Evolutionary conservation across 2,888 invertebrate genomes (phyloP), one percentile per base, ranked within the genome.

Genomic region (Macropis europaea): DNA sequence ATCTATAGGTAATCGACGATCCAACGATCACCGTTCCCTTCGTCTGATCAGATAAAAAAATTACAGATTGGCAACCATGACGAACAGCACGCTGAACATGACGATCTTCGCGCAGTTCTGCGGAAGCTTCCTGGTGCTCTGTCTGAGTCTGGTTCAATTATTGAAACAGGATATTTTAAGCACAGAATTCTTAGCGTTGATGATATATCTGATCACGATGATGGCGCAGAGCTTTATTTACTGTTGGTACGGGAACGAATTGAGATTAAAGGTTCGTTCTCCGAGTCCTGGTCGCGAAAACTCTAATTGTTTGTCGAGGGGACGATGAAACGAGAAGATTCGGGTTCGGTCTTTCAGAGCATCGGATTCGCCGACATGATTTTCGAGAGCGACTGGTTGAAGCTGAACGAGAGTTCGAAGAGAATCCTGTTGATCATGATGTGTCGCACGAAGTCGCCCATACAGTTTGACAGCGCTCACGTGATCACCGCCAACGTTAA

Each of bases 241-340:
- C 40, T 83, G 82, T 54, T 83, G 83, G 80, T 75, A 79, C 43
- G 85, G 82, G 19, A 82, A 82, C 42, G 77, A 82, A 56, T 62
- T 84, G n/a, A 76, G 73, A 11, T 3, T 59, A 17, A 75, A 82
- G 64, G 82, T 85, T n/a, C 53, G 26, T 26, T n/a, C 7, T 0
- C 11, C 1, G 13, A 40, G 3, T 11, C 13, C n/a, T n/a, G n/a
- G 9, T n/a, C 22, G 1, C 19, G 4, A 9, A 4, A 26, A 24
- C 11, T 26, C n/a, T n/a, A n/a, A n/a, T n/a, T n/a, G n/a, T n/a
- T n/a, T n/a, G n/a, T n/a, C n/a, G n/a, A 42, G 3, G n/a, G 3
- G 3, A 43, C 5, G 43, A 13, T 2, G 5, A 5, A n/a, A 22
- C 22, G 24, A 4, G 7, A 9, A 13, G 6, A 11, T 42, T 19